Conservation (phyloP, 2,113 vertebrate genomes). For the Rhea pennata region DNA sequence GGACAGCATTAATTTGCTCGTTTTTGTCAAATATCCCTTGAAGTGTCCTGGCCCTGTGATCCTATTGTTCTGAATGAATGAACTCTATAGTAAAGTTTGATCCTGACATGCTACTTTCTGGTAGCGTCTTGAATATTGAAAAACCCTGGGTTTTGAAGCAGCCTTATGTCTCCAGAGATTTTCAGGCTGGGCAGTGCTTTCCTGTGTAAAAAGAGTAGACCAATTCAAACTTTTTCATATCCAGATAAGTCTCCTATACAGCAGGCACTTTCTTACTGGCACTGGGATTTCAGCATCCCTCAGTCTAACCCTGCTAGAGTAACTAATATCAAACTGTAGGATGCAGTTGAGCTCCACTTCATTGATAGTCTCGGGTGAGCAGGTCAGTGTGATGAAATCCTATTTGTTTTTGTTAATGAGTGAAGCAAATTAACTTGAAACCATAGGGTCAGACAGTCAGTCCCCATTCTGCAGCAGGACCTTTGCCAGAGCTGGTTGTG, state of each 20-base stretch:
- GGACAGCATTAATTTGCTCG: neutral
- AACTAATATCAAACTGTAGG: neutral
- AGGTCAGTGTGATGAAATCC: neutral
- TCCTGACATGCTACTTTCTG: neutral
- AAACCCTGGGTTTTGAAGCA: neutral
- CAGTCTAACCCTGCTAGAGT: neutral
- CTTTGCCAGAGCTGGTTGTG: neutral
- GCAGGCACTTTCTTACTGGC: neutral
- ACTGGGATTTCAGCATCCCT: neutral
- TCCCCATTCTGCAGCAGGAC: neutral
- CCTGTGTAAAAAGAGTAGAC: neutral
- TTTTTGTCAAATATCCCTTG: neutral
- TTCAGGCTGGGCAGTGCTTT: neutral
- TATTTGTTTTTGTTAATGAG: neutral
- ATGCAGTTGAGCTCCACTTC: neutral
- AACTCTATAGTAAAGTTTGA: neutral
- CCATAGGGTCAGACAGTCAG: neutral
- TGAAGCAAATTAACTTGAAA: neutral
- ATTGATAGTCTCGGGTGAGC: neutral
- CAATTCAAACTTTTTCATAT: neutral
- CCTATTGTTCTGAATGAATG: neutral
- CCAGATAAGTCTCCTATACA: neutral
- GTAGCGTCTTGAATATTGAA: neutral
- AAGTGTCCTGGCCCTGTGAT: neutral
- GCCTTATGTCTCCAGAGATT: neutral